phyloP scores from a whole-genome alignment of 1,140 invertebrate genomes.

The Drosophila malerkotliana region DNA sequence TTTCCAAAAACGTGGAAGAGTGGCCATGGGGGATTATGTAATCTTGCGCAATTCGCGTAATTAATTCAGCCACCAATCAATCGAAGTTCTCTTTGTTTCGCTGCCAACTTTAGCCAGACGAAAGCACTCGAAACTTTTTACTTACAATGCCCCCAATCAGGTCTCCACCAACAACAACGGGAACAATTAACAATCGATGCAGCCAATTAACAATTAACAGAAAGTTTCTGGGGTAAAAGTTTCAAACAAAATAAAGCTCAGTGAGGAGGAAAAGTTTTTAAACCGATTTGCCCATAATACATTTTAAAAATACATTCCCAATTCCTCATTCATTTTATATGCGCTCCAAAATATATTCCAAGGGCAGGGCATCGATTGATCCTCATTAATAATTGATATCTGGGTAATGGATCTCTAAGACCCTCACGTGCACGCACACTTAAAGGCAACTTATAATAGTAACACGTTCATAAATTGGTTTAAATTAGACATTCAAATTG shows the following conservation, averaged over 20 bases:
- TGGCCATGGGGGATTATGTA: slow-evolving; percentile 42
- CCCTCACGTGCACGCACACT: slow-evolving; percentile 18
- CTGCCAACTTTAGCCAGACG: slow-evolving; percentile 68
- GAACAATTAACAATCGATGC: slow-evolving; percentile 76
- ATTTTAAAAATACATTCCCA: slow-evolving; percentile 37
- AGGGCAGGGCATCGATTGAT: slow-evolving; percentile 18
- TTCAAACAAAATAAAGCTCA: slow-evolving; percentile 28
- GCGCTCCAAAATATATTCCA: slow-evolving; percentile 13
- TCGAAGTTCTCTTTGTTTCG: slow-evolving; percentile 59
- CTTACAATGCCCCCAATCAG: slow-evolving; percentile 49
- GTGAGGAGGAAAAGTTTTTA: slow-evolving; percentile 24
- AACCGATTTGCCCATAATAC: slow-evolving; percentile 25
- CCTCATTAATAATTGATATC: slow-evolving; percentile 18
- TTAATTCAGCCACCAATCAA: slow-evolving; percentile 55
- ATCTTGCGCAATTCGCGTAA: slow-evolving; percentile 39
- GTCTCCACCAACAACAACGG: slow-evolving; percentile 36
- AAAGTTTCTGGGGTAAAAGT: slow-evolving; percentile 38
- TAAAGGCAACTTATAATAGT: slow-evolving; percentile 26
- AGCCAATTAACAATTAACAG: slow-evolving; percentile 78
- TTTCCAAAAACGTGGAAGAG: neutral
- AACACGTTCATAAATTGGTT: slow-evolving; percentile 8
- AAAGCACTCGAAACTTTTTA: slow-evolving; percentile 69
- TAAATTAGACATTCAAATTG: slow-evolving; percentile 31
- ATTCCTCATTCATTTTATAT: slow-evolving; percentile 25
- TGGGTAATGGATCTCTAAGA: slow-evolving; percentile 6